Evolutionary conservation across 2,888 invertebrate species (phyloP).

Genomic region (Eristalis tenax): DNA sequence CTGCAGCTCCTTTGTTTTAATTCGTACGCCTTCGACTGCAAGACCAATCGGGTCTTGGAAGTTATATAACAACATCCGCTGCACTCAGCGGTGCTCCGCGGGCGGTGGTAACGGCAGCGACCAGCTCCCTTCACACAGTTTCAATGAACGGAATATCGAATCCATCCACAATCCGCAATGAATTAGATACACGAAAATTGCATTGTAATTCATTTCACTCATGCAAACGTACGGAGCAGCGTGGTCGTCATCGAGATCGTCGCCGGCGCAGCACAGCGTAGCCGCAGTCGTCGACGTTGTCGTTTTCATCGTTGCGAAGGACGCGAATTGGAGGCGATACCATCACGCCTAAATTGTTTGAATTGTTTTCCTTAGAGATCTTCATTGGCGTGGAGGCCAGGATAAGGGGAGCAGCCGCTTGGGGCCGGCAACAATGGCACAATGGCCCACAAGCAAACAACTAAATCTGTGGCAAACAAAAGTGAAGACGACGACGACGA

Average conservation of each 20-base stretch:
- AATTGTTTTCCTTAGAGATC: constrained; percentile 61
- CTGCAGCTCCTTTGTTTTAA: constrained; percentile 65
- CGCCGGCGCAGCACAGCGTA: background rate
- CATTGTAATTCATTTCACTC: constrained; percentile 68
- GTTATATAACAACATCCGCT: constrained; percentile 64
- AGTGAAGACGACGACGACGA: constrained; percentile 51
- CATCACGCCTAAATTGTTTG: constrained; percentile 71
- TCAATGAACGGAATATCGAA: constrained; percentile 41
- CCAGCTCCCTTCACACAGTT: constrained; percentile 61
- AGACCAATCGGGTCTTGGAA: background rate
- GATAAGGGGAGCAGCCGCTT: background rate
- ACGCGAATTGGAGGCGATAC: constrained; percentile 69
- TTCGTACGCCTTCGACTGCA: constrained; percentile 59
- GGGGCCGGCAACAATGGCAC: constrained; percentile 51
- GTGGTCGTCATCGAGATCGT: constrained; percentile 50
- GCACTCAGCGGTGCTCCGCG: background rate
- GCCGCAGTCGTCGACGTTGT: background rate
- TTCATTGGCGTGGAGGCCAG: constrained; percentile 22
- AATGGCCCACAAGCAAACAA: constrained; percentile 66
- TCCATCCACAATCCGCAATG: constrained; percentile 51
- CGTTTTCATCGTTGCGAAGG: constrained; percentile 51
- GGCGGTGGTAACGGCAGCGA: background rate
- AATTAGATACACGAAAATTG: constrained; percentile 67
- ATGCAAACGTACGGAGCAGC: constrained; percentile 48
- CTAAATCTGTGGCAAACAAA: constrained; percentile 67